Percentiles rank a stretch among this genome's conserved stretches.
Evolutionary conservation across 2,888 invertebrate species (phyloP).

Genomic region (Creontiades dilutus): DNA sequence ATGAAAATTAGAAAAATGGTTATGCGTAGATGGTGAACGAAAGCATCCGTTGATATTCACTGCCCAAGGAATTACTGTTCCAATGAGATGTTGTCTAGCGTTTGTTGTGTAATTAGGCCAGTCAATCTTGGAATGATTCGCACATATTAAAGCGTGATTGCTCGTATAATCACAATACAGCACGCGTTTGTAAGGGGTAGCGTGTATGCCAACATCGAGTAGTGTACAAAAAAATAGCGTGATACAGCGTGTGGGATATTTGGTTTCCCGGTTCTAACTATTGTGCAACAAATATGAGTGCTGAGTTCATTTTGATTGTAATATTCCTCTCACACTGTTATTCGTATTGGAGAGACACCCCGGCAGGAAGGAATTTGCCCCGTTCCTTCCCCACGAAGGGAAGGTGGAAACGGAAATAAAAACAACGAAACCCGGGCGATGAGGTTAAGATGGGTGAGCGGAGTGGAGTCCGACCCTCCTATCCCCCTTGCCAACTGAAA

Average conservation of each 20-base stretch:
- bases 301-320: slow-evolving; percentile 17
- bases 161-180: no score
- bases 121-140: no score
- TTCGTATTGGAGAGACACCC: neutral
- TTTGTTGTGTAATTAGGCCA: no score
- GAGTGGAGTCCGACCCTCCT: slow-evolving; percentile 3
- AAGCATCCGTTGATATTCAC: no score
- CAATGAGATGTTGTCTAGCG: no score
- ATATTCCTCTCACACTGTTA: slow-evolving; percentile 17
- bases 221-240: neutral
- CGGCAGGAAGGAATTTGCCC: neutral
- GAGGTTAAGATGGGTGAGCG: slow-evolving; percentile 51
- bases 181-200: neutral
- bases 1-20: no score
- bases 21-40: no score
- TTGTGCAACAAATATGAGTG: neutral
- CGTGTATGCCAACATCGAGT: neutral
- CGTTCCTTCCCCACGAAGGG: neutral
- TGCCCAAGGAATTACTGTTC: no score
- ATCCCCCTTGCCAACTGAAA: slow-evolving; percentile 62
- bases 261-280: neutral
- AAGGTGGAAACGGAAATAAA: neutral
- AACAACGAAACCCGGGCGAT: slow-evolving; percentile 11
- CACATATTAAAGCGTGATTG: no score
- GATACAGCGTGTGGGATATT: neutral